Evolutionary conservation across 2,888 invertebrate species (phyloP).

Genomic region (Slavum lentiscoides): DNA sequence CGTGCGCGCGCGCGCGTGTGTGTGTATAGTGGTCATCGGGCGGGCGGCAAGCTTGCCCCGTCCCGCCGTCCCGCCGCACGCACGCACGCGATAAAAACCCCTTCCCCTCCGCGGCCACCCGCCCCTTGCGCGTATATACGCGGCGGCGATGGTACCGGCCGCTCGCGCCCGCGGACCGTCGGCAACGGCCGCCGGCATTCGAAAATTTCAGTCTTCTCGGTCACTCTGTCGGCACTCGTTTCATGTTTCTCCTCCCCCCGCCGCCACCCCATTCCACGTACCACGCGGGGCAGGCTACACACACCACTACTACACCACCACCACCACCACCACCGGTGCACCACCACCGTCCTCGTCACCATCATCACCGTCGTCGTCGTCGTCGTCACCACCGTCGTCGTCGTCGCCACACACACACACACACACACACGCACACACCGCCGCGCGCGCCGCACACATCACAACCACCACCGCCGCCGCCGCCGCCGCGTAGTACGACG

Average conservation of each 20-base stretch:
- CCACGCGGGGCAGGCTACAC: background rate
- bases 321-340: background rate
- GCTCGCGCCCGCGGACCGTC: slow-evolving; percentile 39
- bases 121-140: background rate
- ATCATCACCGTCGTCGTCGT: background rate
- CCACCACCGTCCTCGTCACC: slow-evolving; percentile 22
- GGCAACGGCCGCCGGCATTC: slow-evolving; percentile 29
- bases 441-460: slow-evolving; percentile 12
- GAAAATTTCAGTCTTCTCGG: slow-evolving; percentile 53
- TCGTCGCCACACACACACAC: slow-evolving; percentile 3
- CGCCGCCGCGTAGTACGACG: background rate
- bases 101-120: background rate
- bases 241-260: slow-evolving; percentile 46
- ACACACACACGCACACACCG: background rate
- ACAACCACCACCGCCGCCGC: background rate
- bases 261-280: too few species aligned
- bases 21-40: slow-evolving; percentile 46
- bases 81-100: slow-evolving; percentile 25
- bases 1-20: background rate
- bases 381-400: background rate
- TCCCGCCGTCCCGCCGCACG: background rate
- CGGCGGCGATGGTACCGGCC: background rate
- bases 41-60: background rate
- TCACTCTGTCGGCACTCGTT: slow-evolving; percentile 53
- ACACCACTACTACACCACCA: background rate